Conservation (phyloP, 2,888 invertebrate genomes). For the Petrophora chlorosata region DNA sequence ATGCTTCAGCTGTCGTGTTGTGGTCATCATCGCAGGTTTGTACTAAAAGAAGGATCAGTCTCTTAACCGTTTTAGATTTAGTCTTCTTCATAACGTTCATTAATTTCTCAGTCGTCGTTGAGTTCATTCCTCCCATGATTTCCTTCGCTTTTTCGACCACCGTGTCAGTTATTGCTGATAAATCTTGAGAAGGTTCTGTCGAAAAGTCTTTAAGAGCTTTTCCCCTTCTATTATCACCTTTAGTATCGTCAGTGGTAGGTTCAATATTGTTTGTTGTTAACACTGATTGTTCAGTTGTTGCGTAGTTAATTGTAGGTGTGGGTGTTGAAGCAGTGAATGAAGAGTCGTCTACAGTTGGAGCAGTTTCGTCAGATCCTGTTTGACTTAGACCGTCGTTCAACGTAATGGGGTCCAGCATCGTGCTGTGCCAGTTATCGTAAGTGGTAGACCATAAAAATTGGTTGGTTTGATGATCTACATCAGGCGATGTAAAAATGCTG, state of each 20-base stretch:
- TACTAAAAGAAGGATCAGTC: slow-evolving; percentile 89
- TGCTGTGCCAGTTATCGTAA: slow-evolving; percentile 85
- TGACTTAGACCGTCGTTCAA: slow-evolving; percentile 87
- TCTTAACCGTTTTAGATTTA: slow-evolving; percentile 88
- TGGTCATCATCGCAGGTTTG: slow-evolving; percentile 90
- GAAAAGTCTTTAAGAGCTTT: slow-evolving; percentile 66
- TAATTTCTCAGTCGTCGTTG: slow-evolving; percentile 88
- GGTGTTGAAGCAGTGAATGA: slow-evolving; percentile 44
- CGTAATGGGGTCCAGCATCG: slow-evolving; percentile 88
- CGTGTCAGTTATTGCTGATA: slow-evolving; percentile 86
- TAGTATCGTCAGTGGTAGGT: slow-evolving; percentile 51
- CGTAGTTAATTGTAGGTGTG: slow-evolving; percentile 55
- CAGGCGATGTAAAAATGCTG: slow-evolving; percentile 69
- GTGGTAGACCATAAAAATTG: slow-evolving; percentile 74
- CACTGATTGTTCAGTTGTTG: slow-evolving; percentile 59
- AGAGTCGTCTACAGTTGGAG: slow-evolving; percentile 28
- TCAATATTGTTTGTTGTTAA: slow-evolving; percentile 61
- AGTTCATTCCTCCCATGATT: slow-evolving; percentile 90
- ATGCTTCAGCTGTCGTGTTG: slow-evolving; percentile 88
- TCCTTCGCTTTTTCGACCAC: slow-evolving; percentile 88
- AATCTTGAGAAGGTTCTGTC: slow-evolving; percentile 81
- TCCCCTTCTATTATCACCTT: slow-evolving; percentile 61
- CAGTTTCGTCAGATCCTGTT: slow-evolving; percentile 54
- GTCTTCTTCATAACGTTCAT: slow-evolving; percentile 93
- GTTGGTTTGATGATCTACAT: slow-evolving; percentile 69